Conservation (phyloP, 1,140 invertebrate species). For the Drosophila tani region DNA sequence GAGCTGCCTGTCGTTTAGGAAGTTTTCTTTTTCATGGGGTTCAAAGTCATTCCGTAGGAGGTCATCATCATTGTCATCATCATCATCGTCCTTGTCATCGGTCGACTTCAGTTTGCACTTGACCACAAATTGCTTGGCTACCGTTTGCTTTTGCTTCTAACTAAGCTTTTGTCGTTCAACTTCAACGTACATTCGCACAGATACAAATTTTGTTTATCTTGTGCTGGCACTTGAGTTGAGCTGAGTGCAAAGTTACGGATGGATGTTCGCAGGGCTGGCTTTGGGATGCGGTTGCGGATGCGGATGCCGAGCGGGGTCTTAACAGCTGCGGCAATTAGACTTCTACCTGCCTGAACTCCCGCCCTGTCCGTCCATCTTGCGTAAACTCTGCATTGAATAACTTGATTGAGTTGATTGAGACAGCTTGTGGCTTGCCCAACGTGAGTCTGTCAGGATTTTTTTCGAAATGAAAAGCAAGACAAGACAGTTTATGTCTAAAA, state of each 20-base stretch:
- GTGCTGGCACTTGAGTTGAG: conserved; percentile 55
- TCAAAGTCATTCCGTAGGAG: conserved; percentile 7
- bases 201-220: conserved; percentile 74
- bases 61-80: conserved; percentile 15
- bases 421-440: conserved; percentile 26
- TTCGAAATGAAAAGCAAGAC: no score
- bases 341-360: conserved; percentile 23
- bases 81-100: conserved; percentile 31
- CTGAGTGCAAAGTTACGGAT: conserved; percentile 63
- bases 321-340: conserved; percentile 73
- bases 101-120: conserved; percentile 60
- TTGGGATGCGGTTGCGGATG: not conserved
- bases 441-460: conserved; percentile 18
- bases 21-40: conserved; percentile 35
- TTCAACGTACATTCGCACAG: conserved; percentile 36
- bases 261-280: conserved; percentile 18
- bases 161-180: conserved; percentile 64
- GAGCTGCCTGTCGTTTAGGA: conserved; percentile 34
- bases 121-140: conserved; percentile 78
- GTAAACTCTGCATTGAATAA: conserved; percentile 41
- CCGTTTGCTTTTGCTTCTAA: conserved; percentile 74
- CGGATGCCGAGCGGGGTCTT: conserved; percentile 40
- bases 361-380: conserved; percentile 12
- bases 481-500: conserved; percentile 1
- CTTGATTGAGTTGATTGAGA: conserved; percentile 46